phyloP scores from a whole-genome alignment of 2,113 vertebrate species.

The Numida meleagris region DNA sequence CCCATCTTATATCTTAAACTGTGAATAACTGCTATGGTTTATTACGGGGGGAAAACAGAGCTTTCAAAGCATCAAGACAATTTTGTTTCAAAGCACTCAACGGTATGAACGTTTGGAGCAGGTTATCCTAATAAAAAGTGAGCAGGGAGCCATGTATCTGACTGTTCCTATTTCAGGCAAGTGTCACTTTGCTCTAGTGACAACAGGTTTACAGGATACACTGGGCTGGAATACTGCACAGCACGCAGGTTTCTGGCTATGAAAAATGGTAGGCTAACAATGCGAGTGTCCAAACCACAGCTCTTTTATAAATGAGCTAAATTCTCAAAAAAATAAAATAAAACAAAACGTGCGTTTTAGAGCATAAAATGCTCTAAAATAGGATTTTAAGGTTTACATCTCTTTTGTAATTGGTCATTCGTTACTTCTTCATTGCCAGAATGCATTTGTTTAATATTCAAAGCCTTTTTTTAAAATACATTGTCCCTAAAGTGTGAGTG shows the following conservation, averaged over 20 bases:
- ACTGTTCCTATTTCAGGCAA: not conserved
- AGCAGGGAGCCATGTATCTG: not conserved
- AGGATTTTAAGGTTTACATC: not conserved
- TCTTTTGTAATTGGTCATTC: not conserved
- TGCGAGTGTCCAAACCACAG: not conserved
- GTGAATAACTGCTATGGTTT: constrained; percentile 45
- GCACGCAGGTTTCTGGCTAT: not conserved
- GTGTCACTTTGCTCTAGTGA: not conserved
- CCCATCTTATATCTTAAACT: not conserved
- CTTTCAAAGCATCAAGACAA: constrained; percentile 7
- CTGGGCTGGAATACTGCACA: not conserved
- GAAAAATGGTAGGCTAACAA: not conserved
- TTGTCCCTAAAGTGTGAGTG: not conserved
- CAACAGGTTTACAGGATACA: not conserved
- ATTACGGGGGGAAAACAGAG: constrained; percentile 32
- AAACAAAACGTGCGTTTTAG: too few species aligned
- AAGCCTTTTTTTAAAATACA: rapidly evolving
- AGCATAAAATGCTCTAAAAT: not conserved
- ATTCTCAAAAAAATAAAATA: not conserved
- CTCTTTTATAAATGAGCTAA: not conserved
- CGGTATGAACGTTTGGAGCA: constrained; percentile 2
- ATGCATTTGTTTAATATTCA: not conserved
- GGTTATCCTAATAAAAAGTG: constrained; percentile 27
- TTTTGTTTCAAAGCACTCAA: not conserved
- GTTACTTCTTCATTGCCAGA: not conserved